Percentiles rank a stretch among this genome's conserved stretches.
These are phyloP conservation scores for Drosophila anceps DNA, from an alignment of 2,888 invertebrate genomes.

Conservation along the genomic window DNA sequence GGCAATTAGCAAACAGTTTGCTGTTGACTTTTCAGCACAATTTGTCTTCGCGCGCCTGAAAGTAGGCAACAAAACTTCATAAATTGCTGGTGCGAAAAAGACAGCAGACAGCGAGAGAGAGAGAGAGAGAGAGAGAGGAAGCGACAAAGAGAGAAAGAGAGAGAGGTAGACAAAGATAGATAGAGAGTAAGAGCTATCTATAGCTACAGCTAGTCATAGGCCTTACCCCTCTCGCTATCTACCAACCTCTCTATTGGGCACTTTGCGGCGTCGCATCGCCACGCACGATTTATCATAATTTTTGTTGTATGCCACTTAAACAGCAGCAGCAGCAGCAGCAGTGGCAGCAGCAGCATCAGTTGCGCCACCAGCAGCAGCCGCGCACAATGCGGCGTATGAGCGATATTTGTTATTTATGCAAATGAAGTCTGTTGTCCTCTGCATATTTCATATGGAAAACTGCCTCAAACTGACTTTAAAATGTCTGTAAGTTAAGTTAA, in stretches of 20 bases:
- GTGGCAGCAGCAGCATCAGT: slow-evolving; percentile 10
- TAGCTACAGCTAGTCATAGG: slow-evolving; percentile 10
- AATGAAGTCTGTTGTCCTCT: slow-evolving; percentile 60
- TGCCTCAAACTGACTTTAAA: slow-evolving; percentile 39
- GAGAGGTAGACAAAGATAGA: neutral
- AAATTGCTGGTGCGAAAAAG: slow-evolving; percentile 44
- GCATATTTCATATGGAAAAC: slow-evolving; percentile 42
- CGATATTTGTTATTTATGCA: slow-evolving; percentile 79
- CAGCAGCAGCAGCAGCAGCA: slow-evolving; percentile 23
- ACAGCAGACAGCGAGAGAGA: neutral
- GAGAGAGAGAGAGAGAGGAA: neutral
- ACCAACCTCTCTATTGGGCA: slow-evolving; percentile 16
- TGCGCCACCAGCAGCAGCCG: slow-evolving; percentile 36
- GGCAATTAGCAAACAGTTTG: slow-evolving; percentile 75
- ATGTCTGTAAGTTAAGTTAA: slow-evolving; percentile 6
- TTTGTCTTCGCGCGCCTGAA: slow-evolving; percentile 72
- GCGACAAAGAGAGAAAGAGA: neutral
- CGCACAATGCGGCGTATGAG: slow-evolving; percentile 77
- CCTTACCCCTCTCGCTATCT: neutral
- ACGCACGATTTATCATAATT: slow-evolving; percentile 74
- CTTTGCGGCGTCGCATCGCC: slow-evolving; percentile 44
- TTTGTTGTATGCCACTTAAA: slow-evolving; percentile 54
- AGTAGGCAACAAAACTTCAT: slow-evolving; percentile 74
- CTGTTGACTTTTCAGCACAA: slow-evolving; percentile 74
- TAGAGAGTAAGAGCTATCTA: neutral